Evolutionary conservation across 2,888 invertebrate species (phyloP).

Genomic region (Tenthredo scrophulariae): DNA sequence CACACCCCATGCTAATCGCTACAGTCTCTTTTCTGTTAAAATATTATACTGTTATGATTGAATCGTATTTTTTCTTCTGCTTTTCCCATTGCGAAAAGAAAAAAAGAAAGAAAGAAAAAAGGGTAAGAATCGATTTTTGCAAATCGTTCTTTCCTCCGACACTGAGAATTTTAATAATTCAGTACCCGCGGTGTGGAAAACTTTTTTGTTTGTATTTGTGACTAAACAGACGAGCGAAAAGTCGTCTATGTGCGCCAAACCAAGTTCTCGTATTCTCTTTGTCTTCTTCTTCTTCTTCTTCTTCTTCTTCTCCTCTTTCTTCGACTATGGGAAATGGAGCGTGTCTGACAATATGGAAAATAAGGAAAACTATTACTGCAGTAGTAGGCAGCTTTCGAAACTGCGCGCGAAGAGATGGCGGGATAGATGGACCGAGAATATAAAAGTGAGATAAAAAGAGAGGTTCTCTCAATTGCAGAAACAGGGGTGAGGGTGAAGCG

Average conservation of each 20-base stretch:
- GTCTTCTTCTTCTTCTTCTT: neutral
- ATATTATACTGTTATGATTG: slow-evolving; percentile 20
- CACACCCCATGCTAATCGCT: slow-evolving; percentile 58
- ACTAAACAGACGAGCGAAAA: neutral
- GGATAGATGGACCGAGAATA: slow-evolving; percentile 9
- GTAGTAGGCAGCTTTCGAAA: slow-evolving; percentile 31
- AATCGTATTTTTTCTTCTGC: slow-evolving; percentile 5
- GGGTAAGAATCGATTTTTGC: neutral
- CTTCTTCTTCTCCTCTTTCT: neutral
- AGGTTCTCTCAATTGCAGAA: slow-evolving; percentile 35
- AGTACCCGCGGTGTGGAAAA: slow-evolving; percentile 30
- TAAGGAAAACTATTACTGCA: slow-evolving; percentile 56
- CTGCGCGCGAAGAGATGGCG: neutral
- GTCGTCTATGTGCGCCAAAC: neutral
- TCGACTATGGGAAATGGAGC: slow-evolving; percentile 61
- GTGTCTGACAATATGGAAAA: slow-evolving; percentile 66
- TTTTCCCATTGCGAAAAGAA: neutral
- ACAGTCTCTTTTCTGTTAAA: neutral
- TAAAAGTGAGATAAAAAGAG: neutral
- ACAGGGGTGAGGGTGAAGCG: neutral
- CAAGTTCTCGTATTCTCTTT: neutral
- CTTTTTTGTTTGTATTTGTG: slow-evolving; percentile 28
- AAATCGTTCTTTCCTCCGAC: neutral
- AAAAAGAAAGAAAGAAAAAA: neutral
- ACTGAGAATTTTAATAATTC: slow-evolving; percentile 24